These are phyloP conservation scores for Notothenia rossii DNA, from an alignment of 2,113 vertebrate genomes.

Conservation along the genomic window DNA sequence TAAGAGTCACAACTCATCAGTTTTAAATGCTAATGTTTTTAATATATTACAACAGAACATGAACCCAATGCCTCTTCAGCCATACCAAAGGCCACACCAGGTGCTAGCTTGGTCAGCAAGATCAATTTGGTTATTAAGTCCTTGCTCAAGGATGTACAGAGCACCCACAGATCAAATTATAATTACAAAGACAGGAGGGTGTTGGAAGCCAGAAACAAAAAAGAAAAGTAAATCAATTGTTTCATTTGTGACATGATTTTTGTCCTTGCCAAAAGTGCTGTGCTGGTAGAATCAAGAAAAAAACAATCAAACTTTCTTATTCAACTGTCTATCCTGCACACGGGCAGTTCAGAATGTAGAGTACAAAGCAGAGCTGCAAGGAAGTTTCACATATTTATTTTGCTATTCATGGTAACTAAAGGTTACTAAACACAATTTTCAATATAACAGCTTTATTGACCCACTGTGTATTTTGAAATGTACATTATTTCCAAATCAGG, in stretches of 20 bases:
- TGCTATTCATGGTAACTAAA: neutral
- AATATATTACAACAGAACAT: neutral
- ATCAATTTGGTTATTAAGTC: neutral
- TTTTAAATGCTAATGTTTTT: too few species aligned
- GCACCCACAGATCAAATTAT: neutral
- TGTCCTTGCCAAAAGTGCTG: conserved; percentile 14
- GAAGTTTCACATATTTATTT: conserved; percentile 28
- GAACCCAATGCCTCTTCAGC: neutral
- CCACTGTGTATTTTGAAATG: conserved; percentile 1
- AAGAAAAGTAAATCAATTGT: neutral
- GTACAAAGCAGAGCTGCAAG: conserved; percentile 11
- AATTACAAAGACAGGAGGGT: neutral
- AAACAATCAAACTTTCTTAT: conserved; percentile 3
- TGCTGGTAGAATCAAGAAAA: conserved; percentile 28
- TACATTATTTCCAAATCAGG: conserved; percentile 9
- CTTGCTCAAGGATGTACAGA: neutral
- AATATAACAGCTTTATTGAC: neutral
- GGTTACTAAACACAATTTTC: neutral
- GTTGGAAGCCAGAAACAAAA: conserved; percentile 1
- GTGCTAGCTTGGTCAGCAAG: neutral
- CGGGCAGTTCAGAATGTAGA: conserved; percentile 20
- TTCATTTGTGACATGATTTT: conserved; percentile 1
- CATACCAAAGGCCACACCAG: neutral
- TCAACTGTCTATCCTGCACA: conserved; percentile 18
- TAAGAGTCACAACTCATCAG: too few species aligned